Evolutionary conservation across 2,113 vertebrate genomes (phyloP).

Genomic region (Larimichthys polyactis): DNA sequence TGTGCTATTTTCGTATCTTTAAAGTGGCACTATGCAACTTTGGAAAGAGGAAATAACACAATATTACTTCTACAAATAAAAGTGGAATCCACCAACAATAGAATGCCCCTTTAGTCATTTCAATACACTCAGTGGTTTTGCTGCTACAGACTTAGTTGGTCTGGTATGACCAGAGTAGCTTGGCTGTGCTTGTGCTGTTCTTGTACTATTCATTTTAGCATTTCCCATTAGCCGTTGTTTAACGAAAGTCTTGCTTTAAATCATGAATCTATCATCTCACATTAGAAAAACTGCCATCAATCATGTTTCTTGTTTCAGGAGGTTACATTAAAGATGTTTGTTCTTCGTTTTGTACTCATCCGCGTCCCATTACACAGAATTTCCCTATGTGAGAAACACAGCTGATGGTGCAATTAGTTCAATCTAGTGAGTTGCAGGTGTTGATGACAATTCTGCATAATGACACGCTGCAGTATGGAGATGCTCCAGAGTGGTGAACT

Average conservation of each 20-base stretch:
- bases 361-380: slow-evolving; percentile 9
- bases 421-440: slow-evolving; percentile 44
- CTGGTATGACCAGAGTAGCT: too few species aligned
- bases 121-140: too few species aligned
- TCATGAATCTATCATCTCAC: neutral
- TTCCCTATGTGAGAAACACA: slow-evolving; percentile 5
- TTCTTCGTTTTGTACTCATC: slow-evolving; percentile 5
- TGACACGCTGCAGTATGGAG: slow-evolving; percentile 10
- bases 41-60: neutral
- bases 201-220: too few species aligned
- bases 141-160: too few species aligned
- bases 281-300: neutral
- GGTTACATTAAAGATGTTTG: neutral
- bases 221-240: neutral
- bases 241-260: neutral
- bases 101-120: neutral
- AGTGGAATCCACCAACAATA: neutral
- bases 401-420: slow-evolving; percentile 50
- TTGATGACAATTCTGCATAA: slow-evolving; percentile 48
- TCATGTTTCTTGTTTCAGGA: neutral
- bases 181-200: too few species aligned
- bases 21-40: neutral
- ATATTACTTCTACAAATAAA: neutral
- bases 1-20: neutral
- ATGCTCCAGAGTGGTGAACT: slow-evolving; percentile 10